Evolutionary conservation across 2,888 invertebrate genomes (phyloP).

Genomic region (Operophtera brumata): DNA sequence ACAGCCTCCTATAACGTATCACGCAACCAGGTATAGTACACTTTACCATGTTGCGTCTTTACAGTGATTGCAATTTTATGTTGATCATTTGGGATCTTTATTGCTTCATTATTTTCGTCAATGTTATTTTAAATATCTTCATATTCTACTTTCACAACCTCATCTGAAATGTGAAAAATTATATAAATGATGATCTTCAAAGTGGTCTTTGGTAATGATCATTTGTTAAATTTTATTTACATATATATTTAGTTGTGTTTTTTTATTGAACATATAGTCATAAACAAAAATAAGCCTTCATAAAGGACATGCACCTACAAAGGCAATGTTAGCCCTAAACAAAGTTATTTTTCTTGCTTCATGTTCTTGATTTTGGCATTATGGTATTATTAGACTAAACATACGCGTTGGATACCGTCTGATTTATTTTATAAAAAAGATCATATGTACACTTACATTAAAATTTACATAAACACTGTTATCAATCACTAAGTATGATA

Average conservation of each 20-base stretch:
- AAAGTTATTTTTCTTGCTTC: too few species aligned
- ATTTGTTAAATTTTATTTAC: not conserved
- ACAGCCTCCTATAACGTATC: slow-evolving; percentile 40
- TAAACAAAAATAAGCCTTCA: too few species aligned
- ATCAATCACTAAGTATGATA: not conserved
- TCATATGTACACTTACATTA: not conserved
- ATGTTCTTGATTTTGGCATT: not conserved
- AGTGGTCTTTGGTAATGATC: not conserved
- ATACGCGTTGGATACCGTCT: not conserved
- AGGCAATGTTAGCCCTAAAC: too few species aligned
- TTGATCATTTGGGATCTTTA: slow-evolving; percentile 36
- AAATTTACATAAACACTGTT: not conserved
- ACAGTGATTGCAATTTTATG: slow-evolving; percentile 31
- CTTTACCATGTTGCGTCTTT: not conserved
- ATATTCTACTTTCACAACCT: not conserved
- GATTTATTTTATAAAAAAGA: not conserved
- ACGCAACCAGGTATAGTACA: slow-evolving; percentile 20
- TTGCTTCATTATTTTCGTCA: slow-evolving; percentile 32
- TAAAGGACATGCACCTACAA: too few species aligned
- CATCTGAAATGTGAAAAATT: not conserved
- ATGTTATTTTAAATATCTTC: slow-evolving; percentile 25
- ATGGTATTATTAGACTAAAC: not conserved
- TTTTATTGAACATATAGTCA: too few species aligned
- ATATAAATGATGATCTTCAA: too few species aligned
- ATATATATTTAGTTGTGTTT: too few species aligned